Evolutionary conservation across 2,888 invertebrate species (phyloP), one percentile per base, ranked within the genome.

Genomic region (Cerceris rybyensis): DNA sequence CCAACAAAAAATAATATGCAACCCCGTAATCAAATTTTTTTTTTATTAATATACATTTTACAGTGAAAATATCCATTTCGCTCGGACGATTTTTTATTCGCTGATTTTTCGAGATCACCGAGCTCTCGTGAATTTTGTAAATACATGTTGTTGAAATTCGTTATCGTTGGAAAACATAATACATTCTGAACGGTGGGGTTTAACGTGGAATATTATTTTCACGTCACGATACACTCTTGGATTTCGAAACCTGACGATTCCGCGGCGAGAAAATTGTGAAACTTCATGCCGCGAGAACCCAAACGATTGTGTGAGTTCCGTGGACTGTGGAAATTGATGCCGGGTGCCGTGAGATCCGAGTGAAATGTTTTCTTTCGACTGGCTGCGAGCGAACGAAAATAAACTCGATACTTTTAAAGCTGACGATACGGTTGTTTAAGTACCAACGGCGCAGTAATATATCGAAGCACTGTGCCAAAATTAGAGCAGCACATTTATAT

Each of bases 341-440:
- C n/a, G 7, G n/a, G 28, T 14, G 16, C 39, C 66, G 67, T 16
- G 50, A 66, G 55, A 79, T 28, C 16, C 42, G 9, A 28, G 17
- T 13, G 43, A 59, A 80, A 70, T 54, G 57, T 66, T 69, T 65
- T 66, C 58, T 8, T 42, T 16, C 55, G 43, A 43, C n/a, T 41
- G 41, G 55, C 55, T 61, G 14, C 8, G 28, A 43, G 16, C 59
- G 28, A 28, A 54, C 57, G 43, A 75, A 81, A 81, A 81, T 69
- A 80, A 77, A 73, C 50, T 8, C 14, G 55, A 49, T 69, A 65
- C 59, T 72, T 78, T 78, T 69, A 66, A 66, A 64, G 42, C 11
- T n/a, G 50, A 58, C 65, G 55, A 58, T 14, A 16, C 49, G 43
- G 50, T 57, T 17, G 42, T 49, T 63, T 28, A 39, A 67, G 50